phyloP scores from a whole-genome alignment of 2,888 invertebrate genomes.

The Mythimna pallens region DNA sequence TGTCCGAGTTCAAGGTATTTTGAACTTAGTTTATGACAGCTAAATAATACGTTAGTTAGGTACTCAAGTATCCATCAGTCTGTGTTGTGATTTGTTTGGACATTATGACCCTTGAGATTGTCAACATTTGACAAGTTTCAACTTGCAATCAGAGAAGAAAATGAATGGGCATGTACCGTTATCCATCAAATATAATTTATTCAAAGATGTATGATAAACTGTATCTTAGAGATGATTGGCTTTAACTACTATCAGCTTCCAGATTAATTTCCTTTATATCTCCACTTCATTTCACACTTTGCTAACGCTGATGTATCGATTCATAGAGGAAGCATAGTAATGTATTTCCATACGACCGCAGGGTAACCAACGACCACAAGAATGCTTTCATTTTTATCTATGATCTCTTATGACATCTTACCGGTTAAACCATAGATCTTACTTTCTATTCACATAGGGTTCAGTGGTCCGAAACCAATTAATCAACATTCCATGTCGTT shows the following conservation, averaged over 20 bases:
- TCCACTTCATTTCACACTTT: constrained; percentile 2
- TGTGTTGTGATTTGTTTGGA: constrained; percentile 21
- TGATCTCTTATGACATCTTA: constrained; percentile 74
- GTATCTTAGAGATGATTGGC: constrained; percentile 36
- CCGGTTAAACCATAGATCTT: constrained; percentile 71
- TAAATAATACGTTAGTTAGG: constrained; percentile 52
- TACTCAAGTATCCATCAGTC: constrained; percentile 22
- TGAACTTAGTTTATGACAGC: constrained; percentile 42
- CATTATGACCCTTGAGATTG: constrained; percentile 14
- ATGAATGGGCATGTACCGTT: constrained; percentile 11
- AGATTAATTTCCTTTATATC: constrained; percentile 22
- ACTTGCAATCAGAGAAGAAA: constrained; percentile 8
- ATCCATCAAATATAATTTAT: constrained; percentile 41
- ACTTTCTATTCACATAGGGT: constrained; percentile 76
- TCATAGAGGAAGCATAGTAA: constrained; percentile 57
- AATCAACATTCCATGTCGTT: constrained; percentile 54
- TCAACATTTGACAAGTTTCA: constrained; percentile 24
- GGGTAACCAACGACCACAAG: constrained; percentile 57
- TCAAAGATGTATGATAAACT: constrained; percentile 22
- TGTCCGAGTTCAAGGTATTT: constrained; percentile 60
- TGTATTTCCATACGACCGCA: constrained; percentile 68
- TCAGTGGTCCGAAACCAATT: constrained; percentile 50
- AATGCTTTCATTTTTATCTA: constrained; percentile 80
- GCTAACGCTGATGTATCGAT: constrained; percentile 30
- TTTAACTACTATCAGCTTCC: constrained; percentile 14